Evolutionary conservation across 2,888 invertebrate genomes (phyloP).

Genomic region (Spodoptera picta): DNA sequence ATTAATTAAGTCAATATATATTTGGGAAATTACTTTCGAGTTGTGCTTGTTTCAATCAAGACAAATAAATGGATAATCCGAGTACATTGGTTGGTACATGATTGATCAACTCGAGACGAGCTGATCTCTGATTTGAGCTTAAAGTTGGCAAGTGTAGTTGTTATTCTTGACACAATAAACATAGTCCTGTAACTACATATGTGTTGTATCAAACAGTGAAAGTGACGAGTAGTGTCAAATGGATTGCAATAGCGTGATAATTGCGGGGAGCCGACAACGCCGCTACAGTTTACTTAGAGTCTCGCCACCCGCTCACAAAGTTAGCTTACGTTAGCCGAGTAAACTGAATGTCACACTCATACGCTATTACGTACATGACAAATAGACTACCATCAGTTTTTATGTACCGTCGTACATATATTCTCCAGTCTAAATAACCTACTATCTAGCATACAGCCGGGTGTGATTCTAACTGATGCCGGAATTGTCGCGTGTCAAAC

Average conservation of each 20-base stretch:
- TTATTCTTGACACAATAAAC: constrained; percentile 2
- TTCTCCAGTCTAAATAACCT: background rate
- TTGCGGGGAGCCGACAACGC: constrained; percentile 30
- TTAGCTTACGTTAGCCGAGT: constrained; percentile 30
- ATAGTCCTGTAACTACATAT: background rate
- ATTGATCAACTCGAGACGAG: too few species aligned
- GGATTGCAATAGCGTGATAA: constrained; percentile 22
- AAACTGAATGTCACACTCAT: constrained; percentile 35
- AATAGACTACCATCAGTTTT: constrained; percentile 7
- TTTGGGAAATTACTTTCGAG: constrained; percentile 15
- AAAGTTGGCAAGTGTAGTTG: too few species aligned
- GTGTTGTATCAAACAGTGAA: background rate
- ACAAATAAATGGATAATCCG: too few species aligned
- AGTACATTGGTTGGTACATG: too few species aligned
- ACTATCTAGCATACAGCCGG: constrained; percentile 17
- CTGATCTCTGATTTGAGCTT: too few species aligned
- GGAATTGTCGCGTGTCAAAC: constrained; percentile 35
- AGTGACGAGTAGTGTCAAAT: constrained; percentile 17
- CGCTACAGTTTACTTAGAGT: constrained; percentile 35
- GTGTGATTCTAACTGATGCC: constrained; percentile 41
- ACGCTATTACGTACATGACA: constrained; percentile 18
- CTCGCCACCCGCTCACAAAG: constrained; percentile 39
- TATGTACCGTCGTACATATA: background rate
- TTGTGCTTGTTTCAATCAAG: too few species aligned
- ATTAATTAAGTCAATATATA: constrained; percentile 44